Evolutionary conservation across 2,888 invertebrate species (phyloP).

Genomic region (Diadegma fenestrale): DNA sequence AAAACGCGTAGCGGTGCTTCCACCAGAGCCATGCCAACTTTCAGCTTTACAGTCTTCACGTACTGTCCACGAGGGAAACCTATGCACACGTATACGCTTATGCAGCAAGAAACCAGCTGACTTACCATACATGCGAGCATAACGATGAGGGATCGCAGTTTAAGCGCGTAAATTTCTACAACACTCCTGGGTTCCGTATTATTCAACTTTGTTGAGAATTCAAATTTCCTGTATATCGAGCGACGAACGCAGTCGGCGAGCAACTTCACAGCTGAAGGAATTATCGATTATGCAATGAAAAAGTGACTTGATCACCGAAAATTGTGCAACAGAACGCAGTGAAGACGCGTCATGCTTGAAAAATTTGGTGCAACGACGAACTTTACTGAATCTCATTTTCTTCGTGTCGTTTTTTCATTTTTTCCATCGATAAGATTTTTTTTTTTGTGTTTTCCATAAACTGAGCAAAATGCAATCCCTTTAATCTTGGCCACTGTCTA

Average conservation of each 20-base stretch:
- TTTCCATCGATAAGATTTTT: no score
- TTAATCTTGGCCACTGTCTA: no score
- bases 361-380: no score
- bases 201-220: background rate
- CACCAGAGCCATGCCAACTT: constrained; percentile 79
- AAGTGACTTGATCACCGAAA: background rate
- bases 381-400: background rate
- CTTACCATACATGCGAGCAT: constrained; percentile 14
- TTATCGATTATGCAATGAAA: background rate
- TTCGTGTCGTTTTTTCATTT: background rate
- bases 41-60: constrained; percentile 83
- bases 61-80: constrained; percentile 81
- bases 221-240: background rate
- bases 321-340: no score
- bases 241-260: background rate
- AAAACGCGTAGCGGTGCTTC: constrained; percentile 80
- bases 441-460: background rate
- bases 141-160: constrained; percentile 27
- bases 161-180: constrained; percentile 21
- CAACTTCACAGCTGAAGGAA: background rate
- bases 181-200: background rate
- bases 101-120: constrained; percentile 13
- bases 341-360: no score
- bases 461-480: background rate
- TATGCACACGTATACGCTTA: constrained; percentile 32